Evolutionary conservation across 2,797 vertebrate genomes (phyloP), one percentile per base, ranked within the genome.

Genomic region (Esox lucius): DNA sequence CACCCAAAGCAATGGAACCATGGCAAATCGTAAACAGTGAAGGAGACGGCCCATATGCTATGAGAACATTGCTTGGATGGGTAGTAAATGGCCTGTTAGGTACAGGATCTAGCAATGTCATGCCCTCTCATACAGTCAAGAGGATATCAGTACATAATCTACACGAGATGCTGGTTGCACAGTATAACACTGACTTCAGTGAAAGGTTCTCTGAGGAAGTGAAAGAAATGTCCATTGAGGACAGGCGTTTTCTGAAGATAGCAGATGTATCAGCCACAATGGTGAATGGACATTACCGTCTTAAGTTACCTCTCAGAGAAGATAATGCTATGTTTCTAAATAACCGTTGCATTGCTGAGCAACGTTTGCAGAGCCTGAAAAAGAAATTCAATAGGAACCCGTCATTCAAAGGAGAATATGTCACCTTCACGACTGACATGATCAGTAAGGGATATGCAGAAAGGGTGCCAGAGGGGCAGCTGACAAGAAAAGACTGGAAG

Each of bases 301-400:
- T 65, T 24, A 17, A 26, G 35, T 16, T 73, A 17, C 35, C 71
- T 33, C 24, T 64, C 19, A 64, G 24, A 31, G 62, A 72, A 13
- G 24, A 72, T 35, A 49, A 56, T 9, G 17, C n/a, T 16, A 39
- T 22, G 46, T 8, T 73, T 16, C 35, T 72, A 19, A 65, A 73
- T n/a, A 67, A 74, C 31, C 24, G 19, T 39, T 2, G 1, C 15
- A 16, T 64, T 5, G 53, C 13, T 11, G 35, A 48, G 39, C 61
- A 73, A 28, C 33, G 33, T 9, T 15, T 31, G 5, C 16, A 39
- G 22, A 71, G 70, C 56, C 28, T 70, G 35, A 75, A 46, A 46
- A 70, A 31, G 26, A 74, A 53, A 28, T 39, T 69, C 13, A 68
- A 33, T 26, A 69, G 39, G 17, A 75, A 75, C 15, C 13, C 31